Conservation (phyloP, 2,113 vertebrate genomes). For the Loxodonta africana region DNA sequence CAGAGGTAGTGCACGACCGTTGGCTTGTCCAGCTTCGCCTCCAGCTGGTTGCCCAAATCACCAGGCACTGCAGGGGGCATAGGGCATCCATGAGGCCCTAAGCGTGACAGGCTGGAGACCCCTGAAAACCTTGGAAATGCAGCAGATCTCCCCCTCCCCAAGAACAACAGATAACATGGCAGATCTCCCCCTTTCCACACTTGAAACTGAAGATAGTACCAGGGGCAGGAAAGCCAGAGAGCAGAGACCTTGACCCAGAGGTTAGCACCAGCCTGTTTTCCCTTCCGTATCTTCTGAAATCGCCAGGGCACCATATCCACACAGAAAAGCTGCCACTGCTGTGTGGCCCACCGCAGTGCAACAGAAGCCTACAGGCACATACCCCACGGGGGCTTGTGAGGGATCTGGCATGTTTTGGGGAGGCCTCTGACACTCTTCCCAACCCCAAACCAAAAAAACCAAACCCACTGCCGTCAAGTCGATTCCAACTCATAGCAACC, state of each 20-base stretch:
- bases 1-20: constrained; percentile 98
- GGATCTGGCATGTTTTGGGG: neutral
- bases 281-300: neutral
- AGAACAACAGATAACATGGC: neutral
- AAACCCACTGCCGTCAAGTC: too few relatives aligned
- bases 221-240: neutral
- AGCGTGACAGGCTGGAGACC: neutral
- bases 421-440: neutral
- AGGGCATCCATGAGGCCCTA: constrained; percentile 27
- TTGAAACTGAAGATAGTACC: neutral
- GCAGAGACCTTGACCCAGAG: neutral
- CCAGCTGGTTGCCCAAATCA: constrained; percentile 98
- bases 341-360: too few relatives aligned
- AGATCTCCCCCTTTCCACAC: neutral
- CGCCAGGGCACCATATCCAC: neutral
- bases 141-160: neutral
- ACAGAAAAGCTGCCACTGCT: neutral
- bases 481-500: too few relatives aligned
- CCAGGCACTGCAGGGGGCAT: constrained; percentile 92
- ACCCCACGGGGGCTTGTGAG: neutral
- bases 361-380: neutral
- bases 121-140: neutral
- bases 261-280: neutral
- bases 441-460: neutral
- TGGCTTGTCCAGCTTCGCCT: constrained; percentile 97